Evolutionary conservation across 2,888 invertebrate species (phyloP), one percentile per base, ranked within the genome.

Genomic region (Eumacrocentrus americanus): DNA sequence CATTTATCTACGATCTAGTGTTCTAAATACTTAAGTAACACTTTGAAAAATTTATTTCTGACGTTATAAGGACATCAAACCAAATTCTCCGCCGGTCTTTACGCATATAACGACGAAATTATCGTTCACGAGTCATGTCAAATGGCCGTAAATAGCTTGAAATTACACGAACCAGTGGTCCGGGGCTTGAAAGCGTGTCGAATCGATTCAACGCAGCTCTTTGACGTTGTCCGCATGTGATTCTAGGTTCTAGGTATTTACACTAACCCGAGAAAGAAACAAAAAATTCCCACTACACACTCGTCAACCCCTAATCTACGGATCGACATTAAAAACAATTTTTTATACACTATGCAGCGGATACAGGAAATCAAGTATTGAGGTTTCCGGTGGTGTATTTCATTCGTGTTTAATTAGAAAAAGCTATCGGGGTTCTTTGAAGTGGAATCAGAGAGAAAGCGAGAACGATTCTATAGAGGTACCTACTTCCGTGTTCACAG

Each of bases 121-220:
- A 38, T 4, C 46, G 35, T 3, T 12, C 22, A 38, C 22, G 16
- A 29, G 25, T 44, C 18, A 51, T 55, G 35, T 50, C 42, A 44
- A 55, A 56, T 55, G 34, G 20, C 48, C 29, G 38, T 53, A 74
- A 80, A 67, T 79, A 78, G 71, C 79, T 75, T 78, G 79, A 78
- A 80, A 80, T 80, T 76, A 72, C 67, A 70, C 57, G 62, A 71
- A 67, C 67, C 70, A 58, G 58, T 59, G 61, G 61, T 60, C 52
- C 42, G 35, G 47, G 58, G 37, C 34, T 42, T 16, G 37, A 46
- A 56, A 46, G 50, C 47, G 47, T 42, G 58, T 61, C 69, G 64
- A 66, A 79, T 79, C 70, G 71, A 80, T 79, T 79, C 63, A 75
- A 62, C 60, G 70, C 70, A 73, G 69, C 67, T 67, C 70, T 73